These are phyloP conservation scores for Hippopotamus amphibius DNA, from an alignment of 2,113 vertebrate genomes.

Conservation along the genomic window DNA sequence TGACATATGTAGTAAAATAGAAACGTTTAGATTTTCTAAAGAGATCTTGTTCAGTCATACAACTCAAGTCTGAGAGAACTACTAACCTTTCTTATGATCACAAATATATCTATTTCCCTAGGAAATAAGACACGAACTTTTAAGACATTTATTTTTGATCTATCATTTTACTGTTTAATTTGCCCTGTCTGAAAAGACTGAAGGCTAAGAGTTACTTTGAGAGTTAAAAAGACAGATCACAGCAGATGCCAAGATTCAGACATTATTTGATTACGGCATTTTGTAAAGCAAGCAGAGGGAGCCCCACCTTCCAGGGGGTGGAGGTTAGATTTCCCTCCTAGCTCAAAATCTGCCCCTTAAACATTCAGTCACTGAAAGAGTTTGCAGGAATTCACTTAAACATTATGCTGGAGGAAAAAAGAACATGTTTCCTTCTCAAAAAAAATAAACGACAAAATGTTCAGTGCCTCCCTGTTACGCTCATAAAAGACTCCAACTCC, in stretches of 20 bases:
- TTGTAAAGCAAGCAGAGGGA: background rate
- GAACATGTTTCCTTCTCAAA: background rate
- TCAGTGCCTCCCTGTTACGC: background rate
- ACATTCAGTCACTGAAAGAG: background rate
- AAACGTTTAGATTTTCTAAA: conserved; percentile 38
- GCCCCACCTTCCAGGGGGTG: background rate
- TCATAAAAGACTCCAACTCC: background rate
- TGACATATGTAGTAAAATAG: conserved; percentile 7
- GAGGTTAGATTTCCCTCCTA: background rate
- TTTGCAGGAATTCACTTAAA: background rate
- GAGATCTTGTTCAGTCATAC: background rate
- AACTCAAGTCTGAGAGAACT: background rate
- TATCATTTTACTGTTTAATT: background rate
- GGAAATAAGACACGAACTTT: background rate
- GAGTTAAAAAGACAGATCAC: background rate
- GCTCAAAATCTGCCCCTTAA: background rate
- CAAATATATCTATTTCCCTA: background rate
- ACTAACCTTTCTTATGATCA: background rate
- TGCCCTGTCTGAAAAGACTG: background rate
- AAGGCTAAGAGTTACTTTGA: background rate
- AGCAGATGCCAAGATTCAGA: background rate
- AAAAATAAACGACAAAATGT: background rate
- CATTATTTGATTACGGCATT: background rate
- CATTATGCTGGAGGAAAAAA: background rate
- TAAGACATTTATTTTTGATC: background rate